These are phyloP conservation scores for Andrena haemorrhoa DNA, from an alignment of 2,888 invertebrate species.

Conservation along the genomic window DNA sequence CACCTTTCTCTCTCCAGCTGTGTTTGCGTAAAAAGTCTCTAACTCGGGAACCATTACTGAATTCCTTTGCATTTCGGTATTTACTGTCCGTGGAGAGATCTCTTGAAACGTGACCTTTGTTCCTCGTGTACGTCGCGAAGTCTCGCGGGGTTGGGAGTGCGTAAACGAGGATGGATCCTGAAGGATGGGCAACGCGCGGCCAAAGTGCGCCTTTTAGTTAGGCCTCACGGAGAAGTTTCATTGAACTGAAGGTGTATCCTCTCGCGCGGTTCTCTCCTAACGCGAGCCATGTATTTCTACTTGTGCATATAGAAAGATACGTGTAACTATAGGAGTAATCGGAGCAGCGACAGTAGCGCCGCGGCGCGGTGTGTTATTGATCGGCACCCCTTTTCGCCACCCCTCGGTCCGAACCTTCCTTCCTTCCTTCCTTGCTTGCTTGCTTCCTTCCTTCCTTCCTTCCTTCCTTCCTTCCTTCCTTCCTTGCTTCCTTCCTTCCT, in stretches of 20 bases:
- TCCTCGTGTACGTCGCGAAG: no score
- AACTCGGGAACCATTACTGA: constrained; percentile 11
- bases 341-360: constrained; percentile 78
- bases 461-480: constrained; percentile 51
- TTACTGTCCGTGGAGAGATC: neutral
- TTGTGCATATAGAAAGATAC: constrained; percentile 45
- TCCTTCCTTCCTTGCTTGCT: constrained; percentile 53
- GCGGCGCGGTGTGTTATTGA: constrained; percentile 84
- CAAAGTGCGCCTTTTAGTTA: neutral
- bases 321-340: constrained; percentile 68
- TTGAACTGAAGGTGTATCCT: neutral
- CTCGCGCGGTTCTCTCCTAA: constrained; percentile 3
- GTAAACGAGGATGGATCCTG: no score
- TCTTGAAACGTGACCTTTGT: no score
- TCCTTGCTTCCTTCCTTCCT: constrained; percentile 49
- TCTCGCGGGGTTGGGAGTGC: no score
- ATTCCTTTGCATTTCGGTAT: constrained; percentile 17
- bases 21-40: neutral
- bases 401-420: constrained; percentile 62
- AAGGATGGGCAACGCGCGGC: no score
- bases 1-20: no score
- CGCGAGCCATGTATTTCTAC: constrained; percentile 23
- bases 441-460: constrained; percentile 64
- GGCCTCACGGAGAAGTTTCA: neutral
- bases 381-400: constrained; percentile 77